Conservation (phyloP, 2,797 vertebrate genomes). For the Spheniscus humboldti region DNA sequence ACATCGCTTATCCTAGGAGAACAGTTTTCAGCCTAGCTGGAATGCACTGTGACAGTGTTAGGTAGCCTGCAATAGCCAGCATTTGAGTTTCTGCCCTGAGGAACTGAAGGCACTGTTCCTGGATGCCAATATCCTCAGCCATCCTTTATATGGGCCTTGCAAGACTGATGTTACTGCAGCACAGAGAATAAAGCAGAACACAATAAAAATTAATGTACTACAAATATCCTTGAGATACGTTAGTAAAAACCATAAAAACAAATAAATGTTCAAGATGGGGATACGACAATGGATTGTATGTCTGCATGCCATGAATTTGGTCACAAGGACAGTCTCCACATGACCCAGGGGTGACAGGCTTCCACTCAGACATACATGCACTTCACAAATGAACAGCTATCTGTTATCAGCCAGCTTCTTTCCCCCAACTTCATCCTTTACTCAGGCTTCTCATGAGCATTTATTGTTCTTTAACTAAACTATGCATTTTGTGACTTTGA, state of each 20-base stretch:
- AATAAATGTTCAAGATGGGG: neutral
- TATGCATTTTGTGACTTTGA: neutral
- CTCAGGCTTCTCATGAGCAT: rapidly evolving
- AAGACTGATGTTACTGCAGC: neutral
- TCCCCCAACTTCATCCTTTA: neutral
- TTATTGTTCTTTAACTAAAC: neutral
- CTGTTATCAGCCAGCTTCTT: neutral
- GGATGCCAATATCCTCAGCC: neutral
- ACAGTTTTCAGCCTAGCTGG: neutral
- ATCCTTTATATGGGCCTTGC: neutral
- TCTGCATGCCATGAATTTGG: neutral
- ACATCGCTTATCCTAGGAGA: neutral
- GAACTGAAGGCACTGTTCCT: neutral
- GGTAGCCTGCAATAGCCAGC: neutral
- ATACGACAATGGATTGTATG: neutral
- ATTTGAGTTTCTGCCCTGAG: neutral
- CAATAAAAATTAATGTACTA: neutral
- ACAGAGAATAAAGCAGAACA: neutral
- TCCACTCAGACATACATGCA: neutral
- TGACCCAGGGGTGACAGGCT: too few relatives aligned
- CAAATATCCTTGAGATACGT: neutral
- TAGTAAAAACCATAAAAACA: neutral
- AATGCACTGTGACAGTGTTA: rapidly evolving
- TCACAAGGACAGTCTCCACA: neutral
- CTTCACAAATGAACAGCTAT: neutral